Base-by-base conservation (phyloP, 2,888 invertebrate species). In the Pyrgus malvae region DNA sequence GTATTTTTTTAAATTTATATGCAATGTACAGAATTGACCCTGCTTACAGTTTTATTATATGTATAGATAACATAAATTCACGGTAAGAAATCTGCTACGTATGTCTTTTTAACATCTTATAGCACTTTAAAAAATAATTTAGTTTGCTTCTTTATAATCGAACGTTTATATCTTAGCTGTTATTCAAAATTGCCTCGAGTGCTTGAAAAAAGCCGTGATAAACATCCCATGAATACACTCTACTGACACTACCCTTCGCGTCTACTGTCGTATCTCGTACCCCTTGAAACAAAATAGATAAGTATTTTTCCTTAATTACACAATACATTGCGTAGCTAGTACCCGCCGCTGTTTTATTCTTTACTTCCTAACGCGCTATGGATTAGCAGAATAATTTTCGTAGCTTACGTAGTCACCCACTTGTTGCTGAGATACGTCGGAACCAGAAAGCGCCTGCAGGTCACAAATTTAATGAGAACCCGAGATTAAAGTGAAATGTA, bases 371-470 rank as follows among this genome's bases (percentile, higher is more conserved):
- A 8, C 5, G 11, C 8, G 48, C 40, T 14, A 48, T 48, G 48
- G 29, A 40, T 48, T 5, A 14, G 1, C n/a, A 40, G 25, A 29
- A 48, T 29, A 25, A 38, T 19, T 2, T 40, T n/a, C 5, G 7
- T 11, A 8, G 9, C 8, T 45, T 45, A 14, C 45, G 12, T 33
- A 45, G 9, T 14, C 37, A 31, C 35, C 57, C 59, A 62, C 62
- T 58, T 62, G 62, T 64, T 62, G 62, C 64, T 33, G 12, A n/a
- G n/a, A n/a, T 56, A 56, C 44, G 60, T 56, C 59, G 31, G 12
- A 38, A 29, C 9, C 40, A 62, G 64, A 62, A 60, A 56, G 64
- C 62, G 61, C n/a, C n/a, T 51, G 35, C 35, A 42, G 8, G 27
- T 38, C 48, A 59, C 53, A 58, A 59, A 58, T 59, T 54, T 48